A percentile compares a stretch with the other conserved stretches of the same genome.
These are phyloP conservation scores for Onchidella celtica DNA, from an alignment of 2,888 invertebrate genomes.

Conservation along the genomic window DNA sequence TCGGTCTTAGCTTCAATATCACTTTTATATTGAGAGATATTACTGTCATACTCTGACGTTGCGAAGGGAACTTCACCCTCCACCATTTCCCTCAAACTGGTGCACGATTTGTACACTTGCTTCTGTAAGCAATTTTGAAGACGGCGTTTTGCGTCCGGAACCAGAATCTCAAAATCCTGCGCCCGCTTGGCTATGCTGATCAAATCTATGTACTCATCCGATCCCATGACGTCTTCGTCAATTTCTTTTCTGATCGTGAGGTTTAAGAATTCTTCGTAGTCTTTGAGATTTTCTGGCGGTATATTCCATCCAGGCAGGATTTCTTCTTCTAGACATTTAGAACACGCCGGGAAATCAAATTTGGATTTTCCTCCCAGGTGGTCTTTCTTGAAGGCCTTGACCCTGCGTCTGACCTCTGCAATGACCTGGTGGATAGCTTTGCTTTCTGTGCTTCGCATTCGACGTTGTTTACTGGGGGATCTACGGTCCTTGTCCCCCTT, in stretches of 20 bases:
- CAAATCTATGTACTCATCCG: constrained; percentile 57
- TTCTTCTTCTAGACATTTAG: constrained; percentile 11
- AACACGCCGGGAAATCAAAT: constrained; percentile 14
- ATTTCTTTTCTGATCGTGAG: constrained; percentile 23
- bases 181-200: constrained; percentile 62
- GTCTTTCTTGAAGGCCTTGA: constrained; percentile 39
- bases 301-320: constrained; percentile 23
- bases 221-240: not conserved
- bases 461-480: not conserved
- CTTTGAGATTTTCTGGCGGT: not conserved
- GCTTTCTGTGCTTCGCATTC: not conserved
- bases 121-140: constrained; percentile 61
- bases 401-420: not conserved
- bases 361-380: constrained; percentile 15
- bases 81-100: constrained; percentile 66
- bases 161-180: constrained; percentile 62
- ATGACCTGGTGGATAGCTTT: constrained; percentile 3
- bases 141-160: constrained; percentile 60
- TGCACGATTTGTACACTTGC: constrained; percentile 66
- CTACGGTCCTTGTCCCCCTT: not conserved
- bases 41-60: constrained; percentile 10
- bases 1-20: not conserved
- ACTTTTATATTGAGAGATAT: not conserved
- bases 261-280: constrained; percentile 17
- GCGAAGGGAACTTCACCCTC: not conserved